Percentiles rank a stretch among this genome's conserved stretches.
These are phyloP conservation scores for Argopecten irradians DNA, from an alignment of 1,140 invertebrate genomes.

Conservation along the genomic window DNA sequence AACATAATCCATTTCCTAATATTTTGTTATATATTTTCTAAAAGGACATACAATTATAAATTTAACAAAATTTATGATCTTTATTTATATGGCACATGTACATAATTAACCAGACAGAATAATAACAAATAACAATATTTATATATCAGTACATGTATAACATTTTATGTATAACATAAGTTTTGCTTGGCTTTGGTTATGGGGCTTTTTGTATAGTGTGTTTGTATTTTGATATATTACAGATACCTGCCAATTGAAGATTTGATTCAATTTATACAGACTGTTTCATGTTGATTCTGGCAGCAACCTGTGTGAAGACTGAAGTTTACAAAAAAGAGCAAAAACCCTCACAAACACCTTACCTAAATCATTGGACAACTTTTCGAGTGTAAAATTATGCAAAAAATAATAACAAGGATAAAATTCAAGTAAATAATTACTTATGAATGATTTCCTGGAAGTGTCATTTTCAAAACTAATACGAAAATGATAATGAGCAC, in stretches of 20 bases:
- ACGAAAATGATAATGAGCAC: background rate
- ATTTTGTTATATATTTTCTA: too few species aligned
- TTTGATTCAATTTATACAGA: background rate
- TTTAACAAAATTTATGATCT: too few species aligned
- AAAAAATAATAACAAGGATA: background rate
- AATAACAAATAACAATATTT: too few species aligned
- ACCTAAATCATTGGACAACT: too few species aligned
- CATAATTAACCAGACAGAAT: too few species aligned
- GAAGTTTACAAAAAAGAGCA: background rate
- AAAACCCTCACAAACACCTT: too few species aligned
- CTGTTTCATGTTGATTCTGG: background rate
- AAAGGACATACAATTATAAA: too few species aligned
- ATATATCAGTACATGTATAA: too few species aligned
- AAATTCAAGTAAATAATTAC: background rate
- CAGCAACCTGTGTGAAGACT: background rate
- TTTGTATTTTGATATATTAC: background rate
- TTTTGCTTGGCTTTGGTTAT: background rate
- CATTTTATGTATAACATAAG: too few species aligned
- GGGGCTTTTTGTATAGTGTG: background rate
- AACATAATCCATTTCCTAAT: too few species aligned
- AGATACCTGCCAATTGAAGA: background rate
- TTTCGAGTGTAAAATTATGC: background rate
- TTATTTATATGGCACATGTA: too few species aligned
- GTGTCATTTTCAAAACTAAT: background rate
- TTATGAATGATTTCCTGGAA: background rate